Conservation (phyloP, 2,888 invertebrate species). For the Chromoteleia sp. region DNA sequence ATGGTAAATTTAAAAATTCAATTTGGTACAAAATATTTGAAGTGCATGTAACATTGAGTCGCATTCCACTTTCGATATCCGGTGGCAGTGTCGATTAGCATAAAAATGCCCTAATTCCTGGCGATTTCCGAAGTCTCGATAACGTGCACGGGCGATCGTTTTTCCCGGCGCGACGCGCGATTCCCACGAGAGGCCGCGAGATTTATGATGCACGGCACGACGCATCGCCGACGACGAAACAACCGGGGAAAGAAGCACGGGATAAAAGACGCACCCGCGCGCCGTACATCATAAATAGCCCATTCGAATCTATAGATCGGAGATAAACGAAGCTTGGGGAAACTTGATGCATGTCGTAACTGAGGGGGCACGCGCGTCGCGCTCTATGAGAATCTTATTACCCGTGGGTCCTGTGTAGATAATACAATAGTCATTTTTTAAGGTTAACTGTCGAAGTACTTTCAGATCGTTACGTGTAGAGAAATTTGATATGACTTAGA, state of each 20-base stretch:
- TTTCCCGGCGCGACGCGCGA: slow-evolving; percentile 59
- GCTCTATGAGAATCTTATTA: slow-evolving; percentile 60
- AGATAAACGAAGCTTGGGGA: slow-evolving; percentile 74
- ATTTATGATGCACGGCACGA: slow-evolving; percentile 77
- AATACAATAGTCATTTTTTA: slow-evolving; percentile 39
- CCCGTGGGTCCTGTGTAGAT: slow-evolving; percentile 44
- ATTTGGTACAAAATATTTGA: background rate
- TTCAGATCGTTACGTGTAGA: too few relatives aligned
- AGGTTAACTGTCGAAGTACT: background rate
- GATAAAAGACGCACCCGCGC: slow-evolving; percentile 61
- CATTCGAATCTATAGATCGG: slow-evolving; percentile 79
- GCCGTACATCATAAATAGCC: slow-evolving; percentile 78
- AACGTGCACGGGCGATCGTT: slow-evolving; percentile 34
- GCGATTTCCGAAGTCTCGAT: slow-evolving; percentile 71
- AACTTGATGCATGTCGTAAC: slow-evolving; percentile 34
- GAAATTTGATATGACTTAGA: background rate
- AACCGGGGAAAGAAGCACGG: slow-evolving; percentile 53
- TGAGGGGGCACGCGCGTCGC: slow-evolving; percentile 17
- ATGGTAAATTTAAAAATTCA: slow-evolving; percentile 26
- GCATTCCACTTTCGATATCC: slow-evolving; percentile 48
- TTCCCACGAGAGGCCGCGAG: slow-evolving; percentile 75
- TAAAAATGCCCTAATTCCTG: slow-evolving; percentile 78
- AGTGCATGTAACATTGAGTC: slow-evolving; percentile 24
- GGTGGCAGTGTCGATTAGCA: slow-evolving; percentile 74
- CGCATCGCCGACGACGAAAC: slow-evolving; percentile 65